Evolutionary conservation across 2,113 vertebrate genomes (phyloP).

Genomic region (Arizona elegans): DNA sequence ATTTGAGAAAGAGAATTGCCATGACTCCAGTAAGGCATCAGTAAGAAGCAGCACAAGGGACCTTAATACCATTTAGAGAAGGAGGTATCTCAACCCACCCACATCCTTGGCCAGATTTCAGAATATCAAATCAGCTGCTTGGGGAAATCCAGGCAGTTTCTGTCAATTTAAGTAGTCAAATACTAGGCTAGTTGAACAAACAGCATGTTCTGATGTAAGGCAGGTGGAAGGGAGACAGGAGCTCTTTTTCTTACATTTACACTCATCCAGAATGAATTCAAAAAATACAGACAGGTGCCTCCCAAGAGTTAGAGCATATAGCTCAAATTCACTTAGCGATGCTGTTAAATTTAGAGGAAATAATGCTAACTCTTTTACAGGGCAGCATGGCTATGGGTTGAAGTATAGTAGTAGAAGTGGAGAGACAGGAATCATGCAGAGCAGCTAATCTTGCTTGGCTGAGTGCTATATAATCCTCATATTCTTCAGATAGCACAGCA

Average conservation of each 20-base stretch:
- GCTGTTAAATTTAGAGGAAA: slow-evolving; percentile 47
- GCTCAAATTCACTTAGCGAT: background rate
- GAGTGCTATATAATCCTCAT: background rate
- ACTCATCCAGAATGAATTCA: background rate
- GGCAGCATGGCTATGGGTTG: background rate
- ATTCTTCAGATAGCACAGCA: background rate
- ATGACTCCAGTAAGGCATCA: background rate
- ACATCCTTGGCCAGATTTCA: background rate
- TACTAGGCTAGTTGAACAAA: background rate
- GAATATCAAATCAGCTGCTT: background rate
- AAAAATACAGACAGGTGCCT: slow-evolving; percentile 11
- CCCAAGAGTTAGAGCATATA: background rate
- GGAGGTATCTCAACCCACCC: background rate
- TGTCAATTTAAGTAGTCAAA: background rate
- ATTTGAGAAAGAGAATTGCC: background rate
- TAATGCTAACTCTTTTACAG: slow-evolving; percentile 37
- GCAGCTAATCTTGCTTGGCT: background rate
- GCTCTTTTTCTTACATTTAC: background rate
- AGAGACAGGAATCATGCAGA: slow-evolving; percentile 5
- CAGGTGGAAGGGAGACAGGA: background rate
- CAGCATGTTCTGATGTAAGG: background rate
- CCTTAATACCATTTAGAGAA: background rate
- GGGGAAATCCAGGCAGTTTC: background rate
- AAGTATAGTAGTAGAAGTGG: slow-evolving; percentile 1
- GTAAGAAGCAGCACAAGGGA: background rate